Percentiles rank a stretch among this genome's conserved stretches.
Evolutionary conservation across 2,797 vertebrate species (phyloP).

Genomic region (Cercopithecus diana): DNA sequence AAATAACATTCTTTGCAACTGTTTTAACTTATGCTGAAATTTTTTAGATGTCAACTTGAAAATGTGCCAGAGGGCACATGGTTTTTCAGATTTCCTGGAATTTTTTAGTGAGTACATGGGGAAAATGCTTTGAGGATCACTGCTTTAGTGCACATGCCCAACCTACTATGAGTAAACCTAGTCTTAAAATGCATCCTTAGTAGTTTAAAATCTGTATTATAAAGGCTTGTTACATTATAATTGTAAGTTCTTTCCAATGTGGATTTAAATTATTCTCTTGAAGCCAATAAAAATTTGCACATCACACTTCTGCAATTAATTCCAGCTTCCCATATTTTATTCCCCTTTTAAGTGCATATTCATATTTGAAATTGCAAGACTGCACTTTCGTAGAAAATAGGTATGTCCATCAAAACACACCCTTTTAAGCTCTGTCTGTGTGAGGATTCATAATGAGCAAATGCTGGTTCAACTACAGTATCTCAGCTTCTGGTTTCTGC

Average conservation of each 20-base stretch:
- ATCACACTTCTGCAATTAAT: not conserved
- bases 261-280: not conserved
- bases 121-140: not conserved
- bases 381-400: not conserved
- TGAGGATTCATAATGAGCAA: not conserved
- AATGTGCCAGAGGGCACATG: not conserved
- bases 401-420: not conserved
- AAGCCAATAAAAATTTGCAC: not conserved
- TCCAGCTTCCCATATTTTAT: not conserved
- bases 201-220: not conserved
- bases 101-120: not conserved
- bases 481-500: not conserved
- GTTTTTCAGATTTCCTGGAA: not conserved
- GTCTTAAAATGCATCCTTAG: not conserved
- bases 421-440: not conserved
- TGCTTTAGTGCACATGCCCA: no score
- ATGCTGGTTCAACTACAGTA: not conserved
- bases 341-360: not conserved
- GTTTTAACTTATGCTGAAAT: not conserved
- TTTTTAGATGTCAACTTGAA: constrained; percentile 1
- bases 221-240: not conserved
- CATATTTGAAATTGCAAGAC: not conserved
- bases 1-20: not conserved
- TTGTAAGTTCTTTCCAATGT: not conserved
- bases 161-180: no score